Conservation (phyloP, 1,140 invertebrate species). For the Drosophila baimaii region DNA sequence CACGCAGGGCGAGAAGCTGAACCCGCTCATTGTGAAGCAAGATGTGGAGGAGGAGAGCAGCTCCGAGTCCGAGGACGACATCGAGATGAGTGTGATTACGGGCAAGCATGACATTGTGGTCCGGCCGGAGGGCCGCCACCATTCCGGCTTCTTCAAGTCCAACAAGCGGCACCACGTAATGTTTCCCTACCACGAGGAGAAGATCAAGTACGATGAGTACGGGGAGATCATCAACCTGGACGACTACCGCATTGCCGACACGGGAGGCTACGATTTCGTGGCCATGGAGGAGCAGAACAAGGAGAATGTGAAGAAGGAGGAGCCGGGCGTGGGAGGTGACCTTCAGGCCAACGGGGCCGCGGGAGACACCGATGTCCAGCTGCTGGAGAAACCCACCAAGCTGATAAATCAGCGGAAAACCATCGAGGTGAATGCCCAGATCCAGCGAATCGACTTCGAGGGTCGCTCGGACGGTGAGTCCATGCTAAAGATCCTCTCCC, state of each 20-base stretch:
- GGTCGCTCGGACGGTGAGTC: conserved; percentile 99
- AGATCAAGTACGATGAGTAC: conserved; percentile 96
- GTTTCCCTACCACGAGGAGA: conserved; percentile 97
- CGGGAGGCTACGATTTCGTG: conserved; percentile 71
- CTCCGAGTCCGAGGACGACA: conserved; percentile 90
- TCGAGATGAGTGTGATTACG: conserved; percentile 91
- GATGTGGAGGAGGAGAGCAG: conserved; percentile 81
- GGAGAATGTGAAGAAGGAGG: conserved; percentile 86
- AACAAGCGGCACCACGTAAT: conserved; percentile 97
- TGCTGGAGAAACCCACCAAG: conserved; percentile 94
- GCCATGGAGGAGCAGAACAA: conserved; percentile 89
- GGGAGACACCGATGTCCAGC: conserved; percentile 66
- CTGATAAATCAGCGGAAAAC: conserved; percentile 91
- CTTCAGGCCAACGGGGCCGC: conserved; percentile 89
- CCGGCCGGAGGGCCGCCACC: conserved; percentile 89
- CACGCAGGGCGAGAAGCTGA: conserved; percentile 87
- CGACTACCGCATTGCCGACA: conserved; percentile 93
- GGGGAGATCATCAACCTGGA: conserved; percentile 96
- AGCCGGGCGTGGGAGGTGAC: conserved; percentile 71
- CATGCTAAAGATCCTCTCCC: conserved; percentile 94
- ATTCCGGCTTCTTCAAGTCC: conserved; percentile 94
- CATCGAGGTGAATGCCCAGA: conserved; percentile 92
- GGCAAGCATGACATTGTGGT: conserved; percentile 96
- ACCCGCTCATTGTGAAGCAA: conserved; percentile 83
- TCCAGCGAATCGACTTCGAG: conserved; percentile 99